Evolutionary conservation across 2,797 vertebrate genomes (phyloP).

Genomic region (Poeciliopsis gracilis): DNA sequence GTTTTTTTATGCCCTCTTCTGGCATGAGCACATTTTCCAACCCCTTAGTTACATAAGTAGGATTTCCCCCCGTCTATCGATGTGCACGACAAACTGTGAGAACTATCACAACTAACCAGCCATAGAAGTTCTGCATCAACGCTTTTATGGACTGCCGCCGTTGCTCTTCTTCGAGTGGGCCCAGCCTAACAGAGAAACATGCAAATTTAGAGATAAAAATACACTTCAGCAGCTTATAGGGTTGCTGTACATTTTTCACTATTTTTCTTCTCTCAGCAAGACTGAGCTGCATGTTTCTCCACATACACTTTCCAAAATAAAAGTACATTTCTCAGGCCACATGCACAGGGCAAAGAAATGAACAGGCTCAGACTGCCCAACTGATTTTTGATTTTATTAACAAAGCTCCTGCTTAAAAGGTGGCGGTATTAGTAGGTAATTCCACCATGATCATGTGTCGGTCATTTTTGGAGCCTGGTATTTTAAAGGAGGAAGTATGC

Average conservation of each 20-base stretch:
- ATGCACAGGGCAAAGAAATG: not conserved
- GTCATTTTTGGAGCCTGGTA: slow-evolving; percentile 55
- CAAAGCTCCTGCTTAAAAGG: not conserved
- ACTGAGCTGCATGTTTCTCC: not conserved
- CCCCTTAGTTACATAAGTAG: slow-evolving; percentile 57
- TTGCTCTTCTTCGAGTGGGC: slow-evolving; percentile 26
- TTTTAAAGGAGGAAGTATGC: slow-evolving; percentile 72
- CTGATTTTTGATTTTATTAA: not conserved
- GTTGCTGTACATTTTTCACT: slow-evolving; percentile 51
- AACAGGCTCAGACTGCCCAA: not conserved
- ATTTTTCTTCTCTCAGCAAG: slow-evolving; percentile 13
- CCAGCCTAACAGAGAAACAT: slow-evolving; percentile 37
- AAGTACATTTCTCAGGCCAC: not conserved
- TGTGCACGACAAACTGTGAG: slow-evolving; percentile 47
- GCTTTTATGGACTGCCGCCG: not conserved
- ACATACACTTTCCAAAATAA: not conserved
- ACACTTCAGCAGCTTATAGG: slow-evolving; percentile 20
- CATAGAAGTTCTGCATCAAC: slow-evolving; percentile 58
- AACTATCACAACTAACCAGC: slow-evolving; percentile 52
- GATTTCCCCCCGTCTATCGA: slow-evolving; percentile 66
- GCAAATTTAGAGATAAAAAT: slow-evolving; percentile 68
- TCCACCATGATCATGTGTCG: slow-evolving; percentile 57
- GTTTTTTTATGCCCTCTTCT: slow-evolving; percentile 27
- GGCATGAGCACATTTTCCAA: slow-evolving; percentile 38
- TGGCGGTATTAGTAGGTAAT: slow-evolving; percentile 37